Percentiles rank a stretch among this genome's conserved stretches.
Evolutionary conservation across 2,113 vertebrate species (phyloP).

Genomic region (Holacanthus passer): DNA sequence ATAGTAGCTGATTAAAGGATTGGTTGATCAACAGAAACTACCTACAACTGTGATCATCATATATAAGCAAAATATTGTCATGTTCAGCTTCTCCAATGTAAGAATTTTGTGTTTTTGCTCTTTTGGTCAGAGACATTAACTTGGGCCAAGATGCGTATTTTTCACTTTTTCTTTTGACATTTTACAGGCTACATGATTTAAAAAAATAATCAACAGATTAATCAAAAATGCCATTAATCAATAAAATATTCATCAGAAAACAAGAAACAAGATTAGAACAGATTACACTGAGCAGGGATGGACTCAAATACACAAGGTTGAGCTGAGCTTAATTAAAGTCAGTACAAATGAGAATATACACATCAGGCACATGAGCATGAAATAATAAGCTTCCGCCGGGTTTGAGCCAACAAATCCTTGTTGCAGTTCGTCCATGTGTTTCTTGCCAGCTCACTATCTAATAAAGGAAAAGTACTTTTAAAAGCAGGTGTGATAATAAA

Average conservation of each 20-base stretch:
- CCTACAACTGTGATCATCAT: neutral
- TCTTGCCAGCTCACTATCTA: neutral
- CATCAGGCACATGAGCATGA: neutral
- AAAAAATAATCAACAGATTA: too few species aligned
- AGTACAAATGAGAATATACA: neutral
- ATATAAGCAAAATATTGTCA: neutral
- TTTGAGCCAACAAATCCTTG: neutral
- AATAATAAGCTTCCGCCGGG: neutral
- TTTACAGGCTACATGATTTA: neutral
- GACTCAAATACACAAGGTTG: neutral
- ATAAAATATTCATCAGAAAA: neutral
- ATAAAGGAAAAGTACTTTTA: neutral
- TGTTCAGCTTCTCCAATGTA: neutral
- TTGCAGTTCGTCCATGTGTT: neutral
- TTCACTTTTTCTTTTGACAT: neutral
- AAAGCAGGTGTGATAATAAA: neutral
- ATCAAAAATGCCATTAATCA: too few species aligned
- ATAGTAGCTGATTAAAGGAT: neutral
- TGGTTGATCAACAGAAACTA: neutral
- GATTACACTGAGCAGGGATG: neutral
- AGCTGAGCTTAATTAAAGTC: constrained; percentile 1
- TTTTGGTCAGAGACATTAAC: neutral
- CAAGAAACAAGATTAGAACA: neutral
- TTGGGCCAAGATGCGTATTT: neutral
- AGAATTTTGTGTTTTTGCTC: neutral